Conservation (phyloP, 2,797 vertebrate species). For the Tragopan temminckii region DNA sequence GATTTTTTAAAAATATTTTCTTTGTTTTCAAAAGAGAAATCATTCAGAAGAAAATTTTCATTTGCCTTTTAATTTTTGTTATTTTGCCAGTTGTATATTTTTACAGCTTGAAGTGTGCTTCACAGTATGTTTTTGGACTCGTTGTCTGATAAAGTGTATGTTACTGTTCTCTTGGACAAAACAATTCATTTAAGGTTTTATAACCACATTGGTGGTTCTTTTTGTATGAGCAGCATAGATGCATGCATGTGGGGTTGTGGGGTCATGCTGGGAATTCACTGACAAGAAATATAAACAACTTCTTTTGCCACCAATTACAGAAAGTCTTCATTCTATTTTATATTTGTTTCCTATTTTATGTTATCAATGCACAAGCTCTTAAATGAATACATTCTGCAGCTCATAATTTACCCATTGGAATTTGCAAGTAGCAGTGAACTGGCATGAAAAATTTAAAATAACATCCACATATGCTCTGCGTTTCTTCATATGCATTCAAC, state of each 20-base stretch:
- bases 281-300: slow-evolving; percentile 47
- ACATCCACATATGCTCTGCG: not conserved
- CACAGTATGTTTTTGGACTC: not conserved
- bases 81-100: not conserved
- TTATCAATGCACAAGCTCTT: slow-evolving; percentile 8
- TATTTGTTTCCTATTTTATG: slow-evolving; percentile 7
- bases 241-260: not conserved
- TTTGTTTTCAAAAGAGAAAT: not conserved
- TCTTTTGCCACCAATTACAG: not conserved
- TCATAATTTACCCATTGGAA: slow-evolving; percentile 22
- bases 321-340: slow-evolving; percentile 19
- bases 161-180: not conserved
- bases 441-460: not conserved
- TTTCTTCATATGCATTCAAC: not conserved
- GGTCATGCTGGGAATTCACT: not conserved
- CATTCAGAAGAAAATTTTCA: not conserved
- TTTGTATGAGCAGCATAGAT: not conserved
- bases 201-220: not conserved
- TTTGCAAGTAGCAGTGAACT: slow-evolving; percentile 10
- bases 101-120: not conserved
- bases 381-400: not conserved
- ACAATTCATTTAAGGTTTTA: not conserved
- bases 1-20: not conserved
- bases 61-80: not conserved
- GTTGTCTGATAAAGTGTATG: not conserved